phyloP scores from a whole-genome alignment of 2,888 invertebrate species.

The Zhuqinia jingwanae region DNA sequence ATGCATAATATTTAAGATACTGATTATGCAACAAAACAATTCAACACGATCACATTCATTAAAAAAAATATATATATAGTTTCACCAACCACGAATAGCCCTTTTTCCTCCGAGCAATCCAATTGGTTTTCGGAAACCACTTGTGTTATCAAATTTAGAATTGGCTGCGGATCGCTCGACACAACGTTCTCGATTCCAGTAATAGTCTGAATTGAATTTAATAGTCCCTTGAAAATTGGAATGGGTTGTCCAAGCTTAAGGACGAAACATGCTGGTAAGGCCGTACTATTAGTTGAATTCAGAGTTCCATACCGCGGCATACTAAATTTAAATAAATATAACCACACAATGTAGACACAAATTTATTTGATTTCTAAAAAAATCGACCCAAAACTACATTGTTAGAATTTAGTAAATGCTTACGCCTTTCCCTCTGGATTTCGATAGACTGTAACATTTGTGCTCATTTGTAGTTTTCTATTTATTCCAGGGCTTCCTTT shows the following conservation, averaged over 20 bases:
- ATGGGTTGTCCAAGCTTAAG: conserved; percentile 91
- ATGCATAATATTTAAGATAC: no score
- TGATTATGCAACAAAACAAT: no score
- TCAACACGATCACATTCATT: no score
- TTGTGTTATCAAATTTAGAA: conserved; percentile 90
- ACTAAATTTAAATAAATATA: conserved; percentile 80
- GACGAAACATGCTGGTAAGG: conserved; percentile 95
- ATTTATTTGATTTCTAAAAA: no score
- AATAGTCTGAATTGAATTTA: conserved; percentile 86
- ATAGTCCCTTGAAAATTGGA: conserved; percentile 90
- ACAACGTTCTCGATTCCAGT: conserved; percentile 85
- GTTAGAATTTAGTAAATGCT: no score
- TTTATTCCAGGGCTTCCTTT: conserved; percentile 88
- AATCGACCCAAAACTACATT: no score
- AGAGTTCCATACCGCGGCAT: conserved; percentile 90
- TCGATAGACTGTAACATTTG: conserved; percentile 86
- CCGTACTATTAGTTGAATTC: conserved; percentile 91
- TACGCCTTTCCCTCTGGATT: conserved; percentile 89
- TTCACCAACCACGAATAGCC: conserved; percentile 92
- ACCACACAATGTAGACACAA: no score
- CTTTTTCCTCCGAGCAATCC: conserved; percentile 87
- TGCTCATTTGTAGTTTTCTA: conserved; percentile 88
- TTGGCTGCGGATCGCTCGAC: conserved; percentile 83
- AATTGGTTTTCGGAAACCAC: conserved; percentile 89
- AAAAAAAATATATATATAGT: no score